Percentiles rank a stretch among this genome's conserved stretches.
Evolutionary conservation across 2,113 vertebrate species (phyloP).

Genomic region (Corvus moneduloides): DNA sequence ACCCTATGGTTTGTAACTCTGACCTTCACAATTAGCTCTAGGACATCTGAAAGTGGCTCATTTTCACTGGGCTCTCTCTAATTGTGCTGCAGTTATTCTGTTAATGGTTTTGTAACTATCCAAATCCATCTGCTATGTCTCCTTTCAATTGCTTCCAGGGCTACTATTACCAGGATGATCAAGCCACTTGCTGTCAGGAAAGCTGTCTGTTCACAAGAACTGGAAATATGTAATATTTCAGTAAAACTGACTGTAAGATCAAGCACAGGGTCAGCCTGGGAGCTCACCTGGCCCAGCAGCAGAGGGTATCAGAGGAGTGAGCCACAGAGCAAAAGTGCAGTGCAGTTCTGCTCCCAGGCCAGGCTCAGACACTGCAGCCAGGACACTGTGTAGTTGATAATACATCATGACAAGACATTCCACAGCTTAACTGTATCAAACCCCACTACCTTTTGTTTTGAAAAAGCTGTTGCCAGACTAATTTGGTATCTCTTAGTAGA

Average conservation of each 20-base stretch:
- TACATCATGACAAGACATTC: neutral
- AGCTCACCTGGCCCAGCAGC: neutral
- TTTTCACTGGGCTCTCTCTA: neutral
- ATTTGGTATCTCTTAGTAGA: neutral
- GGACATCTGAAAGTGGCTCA: neutral
- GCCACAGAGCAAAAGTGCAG: neutral
- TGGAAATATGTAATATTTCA: neutral
- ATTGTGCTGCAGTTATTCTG: neutral
- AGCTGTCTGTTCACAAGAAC: neutral
- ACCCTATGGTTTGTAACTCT: neutral
- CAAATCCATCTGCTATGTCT: neutral
- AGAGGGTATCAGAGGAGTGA: neutral
- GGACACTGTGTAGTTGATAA: neutral
- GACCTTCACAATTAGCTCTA: neutral
- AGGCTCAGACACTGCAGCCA: neutral
- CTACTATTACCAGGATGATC: neutral
- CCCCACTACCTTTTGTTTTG: neutral
- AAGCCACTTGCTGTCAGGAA: neutral
- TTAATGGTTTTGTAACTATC: neutral
- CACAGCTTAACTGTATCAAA: neutral
- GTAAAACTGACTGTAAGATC: neutral
- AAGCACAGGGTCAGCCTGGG: neutral
- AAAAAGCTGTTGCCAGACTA: neutral
- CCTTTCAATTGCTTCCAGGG: neutral
- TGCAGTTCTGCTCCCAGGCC: neutral